Evolutionary conservation across 2,797 vertebrate genomes (phyloP).

Genomic region (Cetoscarus ocellatus): DNA sequence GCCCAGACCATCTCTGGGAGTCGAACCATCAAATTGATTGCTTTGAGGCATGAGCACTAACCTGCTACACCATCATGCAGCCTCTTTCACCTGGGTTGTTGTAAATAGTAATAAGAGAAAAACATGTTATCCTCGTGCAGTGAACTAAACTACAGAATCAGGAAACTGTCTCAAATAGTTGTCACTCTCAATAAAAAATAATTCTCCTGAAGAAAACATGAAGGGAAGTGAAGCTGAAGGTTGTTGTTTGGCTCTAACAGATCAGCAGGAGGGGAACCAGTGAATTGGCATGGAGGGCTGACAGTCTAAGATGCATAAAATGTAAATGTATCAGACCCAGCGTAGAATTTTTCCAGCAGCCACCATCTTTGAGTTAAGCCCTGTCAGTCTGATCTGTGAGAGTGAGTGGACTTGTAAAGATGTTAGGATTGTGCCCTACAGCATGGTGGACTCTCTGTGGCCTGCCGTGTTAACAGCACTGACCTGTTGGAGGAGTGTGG

Average conservation of each 20-base stretch:
- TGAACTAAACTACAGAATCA: neutral
- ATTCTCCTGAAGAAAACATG: neutral
- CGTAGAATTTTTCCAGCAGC: too few species aligned
- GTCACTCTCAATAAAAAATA: neutral
- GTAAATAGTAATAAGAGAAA: neutral
- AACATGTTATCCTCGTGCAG: too few species aligned
- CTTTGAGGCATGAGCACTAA: too few species aligned
- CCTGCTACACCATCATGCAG: too few species aligned
- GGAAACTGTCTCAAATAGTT: neutral
- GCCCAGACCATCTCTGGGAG: too few species aligned
- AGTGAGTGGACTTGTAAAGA: slow-evolving; percentile 22
- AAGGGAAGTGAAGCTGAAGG: slow-evolving; percentile 1
- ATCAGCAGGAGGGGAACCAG: neutral
- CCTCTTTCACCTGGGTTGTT: too few species aligned
- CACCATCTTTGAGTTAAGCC: neutral
- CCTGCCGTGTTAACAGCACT: slow-evolving; percentile 77
- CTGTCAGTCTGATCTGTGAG: neutral
- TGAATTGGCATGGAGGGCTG: neutral
- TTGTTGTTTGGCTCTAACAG: neutral
- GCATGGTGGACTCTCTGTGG: slow-evolving; percentile 53
- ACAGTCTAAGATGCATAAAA: neutral
- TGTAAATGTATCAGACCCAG: neutral
- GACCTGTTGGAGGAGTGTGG: slow-evolving; percentile 74
- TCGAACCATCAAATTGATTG: too few species aligned
- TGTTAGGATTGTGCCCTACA: slow-evolving; percentile 46